phyloP scores from a whole-genome alignment of 2,888 invertebrate genomes.

The Caenorhabditis panamensis region DNA sequence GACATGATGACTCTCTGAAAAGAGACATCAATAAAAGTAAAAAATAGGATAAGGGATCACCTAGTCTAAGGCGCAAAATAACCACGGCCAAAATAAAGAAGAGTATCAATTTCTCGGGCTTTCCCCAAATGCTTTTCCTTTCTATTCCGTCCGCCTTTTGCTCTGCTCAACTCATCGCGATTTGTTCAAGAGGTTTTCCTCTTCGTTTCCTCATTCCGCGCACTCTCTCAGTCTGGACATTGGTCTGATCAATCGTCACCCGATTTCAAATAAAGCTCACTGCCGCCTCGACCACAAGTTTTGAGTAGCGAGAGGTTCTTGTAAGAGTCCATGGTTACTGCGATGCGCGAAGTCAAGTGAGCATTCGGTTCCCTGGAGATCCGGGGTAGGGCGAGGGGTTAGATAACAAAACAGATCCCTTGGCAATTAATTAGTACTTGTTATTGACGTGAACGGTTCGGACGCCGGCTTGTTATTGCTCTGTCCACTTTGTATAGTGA shows the following conservation, averaged over 20 bases:
- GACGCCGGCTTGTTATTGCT: constrained; percentile 4
- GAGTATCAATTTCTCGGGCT: constrained; percentile 47
- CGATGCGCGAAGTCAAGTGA: too few relatives aligned
- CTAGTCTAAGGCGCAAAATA: background rate
- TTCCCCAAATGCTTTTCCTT: constrained; percentile 35
- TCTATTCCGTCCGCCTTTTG: constrained; percentile 52
- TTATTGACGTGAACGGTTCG: constrained; percentile 7
- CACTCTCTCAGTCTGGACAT: constrained; percentile 37
- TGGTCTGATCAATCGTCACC: constrained; percentile 55
- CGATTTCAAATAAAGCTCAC: constrained; percentile 48
- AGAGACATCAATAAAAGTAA: background rate
- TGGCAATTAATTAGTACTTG: constrained; percentile 10
- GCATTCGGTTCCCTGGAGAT: background rate
- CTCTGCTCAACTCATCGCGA: constrained; percentile 34
- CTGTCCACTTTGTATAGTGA: constrained; percentile 7
- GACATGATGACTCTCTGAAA: constrained; percentile 65
- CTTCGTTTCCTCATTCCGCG: constrained; percentile 13
- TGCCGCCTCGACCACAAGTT: constrained; percentile 13
- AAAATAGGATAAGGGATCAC: background rate
- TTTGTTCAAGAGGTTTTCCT: constrained; percentile 53
- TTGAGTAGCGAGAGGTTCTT: constrained; percentile 22
- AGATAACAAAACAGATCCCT: constrained; percentile 6
- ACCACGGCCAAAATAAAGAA: background rate
- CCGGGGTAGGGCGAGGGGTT: background rate
- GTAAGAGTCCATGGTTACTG: constrained; percentile 28